These are phyloP conservation scores for Cepaea hortensis DNA, from an alignment of 2,888 invertebrate genomes.

Conservation along the genomic window DNA sequence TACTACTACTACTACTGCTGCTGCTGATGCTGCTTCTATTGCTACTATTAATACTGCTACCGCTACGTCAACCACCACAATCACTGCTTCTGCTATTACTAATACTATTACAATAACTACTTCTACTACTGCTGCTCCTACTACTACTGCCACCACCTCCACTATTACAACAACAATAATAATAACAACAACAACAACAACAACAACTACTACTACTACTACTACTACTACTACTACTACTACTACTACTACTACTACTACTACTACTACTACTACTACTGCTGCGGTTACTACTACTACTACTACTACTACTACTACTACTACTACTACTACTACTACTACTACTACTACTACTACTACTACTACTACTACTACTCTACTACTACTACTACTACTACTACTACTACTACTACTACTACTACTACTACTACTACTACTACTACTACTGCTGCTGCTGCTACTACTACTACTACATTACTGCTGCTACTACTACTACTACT, in stretches of 20 bases:
- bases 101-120: conserved; percentile 31
- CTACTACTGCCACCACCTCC: too few relatives aligned
- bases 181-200: background rate
- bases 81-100: conserved; percentile 28
- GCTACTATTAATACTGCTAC: conserved; percentile 41
- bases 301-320: conserved; percentile 5
- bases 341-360: conserved; percentile 19
- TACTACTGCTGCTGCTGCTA: background rate
- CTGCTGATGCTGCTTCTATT: conserved; percentile 36
- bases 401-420: conserved; percentile 13
- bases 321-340: conserved; percentile 29
- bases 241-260: conserved; percentile 35
- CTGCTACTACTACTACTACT: conserved; percentile 25
- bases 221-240: conserved; percentile 32
- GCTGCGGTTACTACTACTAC: background rate
- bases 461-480: background rate
- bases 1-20: conserved; percentile 14
- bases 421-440: background rate
- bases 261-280: conserved; percentile 27
- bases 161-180: too few relatives aligned
- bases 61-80: conserved; percentile 17
- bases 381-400: conserved; percentile 37
- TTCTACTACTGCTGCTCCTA: background rate
- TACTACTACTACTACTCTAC: too few relatives aligned
- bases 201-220: conserved; percentile 27